Conservation (phyloP, 1,140 invertebrate genomes). For the Diabrotica virgifera region DNA sequence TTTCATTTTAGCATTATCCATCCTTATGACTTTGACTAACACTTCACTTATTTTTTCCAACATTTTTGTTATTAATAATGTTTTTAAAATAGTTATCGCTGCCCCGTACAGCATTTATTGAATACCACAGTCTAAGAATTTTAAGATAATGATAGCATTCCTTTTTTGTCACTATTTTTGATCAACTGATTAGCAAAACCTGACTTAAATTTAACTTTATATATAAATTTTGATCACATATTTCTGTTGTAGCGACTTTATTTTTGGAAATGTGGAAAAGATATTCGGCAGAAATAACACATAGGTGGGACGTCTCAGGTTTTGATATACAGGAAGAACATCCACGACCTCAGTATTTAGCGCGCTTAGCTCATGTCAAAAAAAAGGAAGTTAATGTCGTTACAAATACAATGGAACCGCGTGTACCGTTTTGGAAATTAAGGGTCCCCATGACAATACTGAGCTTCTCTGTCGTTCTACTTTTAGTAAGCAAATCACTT, state of each 20-base stretch:
- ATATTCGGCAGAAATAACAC: conserved; percentile 85
- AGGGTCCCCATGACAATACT: conserved; percentile 78
- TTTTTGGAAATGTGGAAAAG: conserved; percentile 95
- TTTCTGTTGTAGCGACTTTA: conserved; percentile 62
- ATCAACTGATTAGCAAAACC: too few relatives aligned
- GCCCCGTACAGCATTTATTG: too few relatives aligned
- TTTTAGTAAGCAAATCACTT: conserved; percentile 61
- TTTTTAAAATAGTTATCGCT: too few relatives aligned
- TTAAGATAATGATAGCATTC: too few relatives aligned
- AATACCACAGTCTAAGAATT: too few relatives aligned
- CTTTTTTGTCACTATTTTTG: too few relatives aligned
- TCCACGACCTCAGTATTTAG: conserved; percentile 78
- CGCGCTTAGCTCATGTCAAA: conserved; percentile 69
- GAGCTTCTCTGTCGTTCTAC: conserved; percentile 78
- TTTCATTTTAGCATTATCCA: not conserved
- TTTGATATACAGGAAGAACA: conserved; percentile 86
- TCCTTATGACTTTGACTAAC: not conserved
- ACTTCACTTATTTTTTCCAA: too few relatives aligned
- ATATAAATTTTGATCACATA: not conserved
- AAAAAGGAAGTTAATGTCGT: conserved; percentile 66
- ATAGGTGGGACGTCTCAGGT: conserved; percentile 86
- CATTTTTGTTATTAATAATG: too few relatives aligned
- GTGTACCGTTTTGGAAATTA: conserved; percentile 86
- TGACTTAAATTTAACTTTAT: too few relatives aligned
- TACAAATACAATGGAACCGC: conserved; percentile 76